Base-by-base conservation (phyloP, 2,888 invertebrate species). In the Actias luna region DNA sequence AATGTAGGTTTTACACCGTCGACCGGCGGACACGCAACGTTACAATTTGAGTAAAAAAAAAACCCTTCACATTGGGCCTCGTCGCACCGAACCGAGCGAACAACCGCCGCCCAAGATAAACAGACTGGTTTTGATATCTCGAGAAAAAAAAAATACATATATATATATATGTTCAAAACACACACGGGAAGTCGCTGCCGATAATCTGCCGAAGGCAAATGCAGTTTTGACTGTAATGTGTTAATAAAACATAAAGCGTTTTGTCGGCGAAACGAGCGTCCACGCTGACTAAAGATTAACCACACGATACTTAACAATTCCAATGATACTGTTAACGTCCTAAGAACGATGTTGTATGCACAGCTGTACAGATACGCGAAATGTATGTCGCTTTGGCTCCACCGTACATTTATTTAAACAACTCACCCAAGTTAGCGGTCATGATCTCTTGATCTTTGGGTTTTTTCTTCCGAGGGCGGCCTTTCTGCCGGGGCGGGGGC, bases 381-480 rank as follows among this genome's bases (percentile, higher is more conserved):
- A 5, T 50, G 25, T 50, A 63, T 36, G 67, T 72, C 67, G 72
- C 71, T 61, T 62, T 42, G 62, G 68, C 69, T 55, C 39, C 25
- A 25, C 25, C 22, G 8, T 35, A 33, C n/a, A 25, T 60, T 8
- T 25, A 52, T 46, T 27, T 42, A 10, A 16, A 2, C 3, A 33
- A 88, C 95, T 95, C 89, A 97, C 97, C 97, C 87, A 97, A 94
- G 88, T 95, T 97, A 61, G 97, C 96, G 61, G 96, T 95, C 95
- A 97, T 96, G 65, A 96, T 94, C 80, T 97, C 97, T 75, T 97
- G 94, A 84, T 97, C 97, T 93, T 97, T 97, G 61, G 97, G 97
- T 88, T 98, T 98, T 93, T 98, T 94, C 93, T 98, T 98, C 83
- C 98, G 93, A 39, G 98, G 98, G 72, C 98, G 93, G 12, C 98